These are phyloP conservation scores for Bombus picipes DNA, from an alignment of 1,140 invertebrate genomes.

Conservation along the genomic window DNA sequence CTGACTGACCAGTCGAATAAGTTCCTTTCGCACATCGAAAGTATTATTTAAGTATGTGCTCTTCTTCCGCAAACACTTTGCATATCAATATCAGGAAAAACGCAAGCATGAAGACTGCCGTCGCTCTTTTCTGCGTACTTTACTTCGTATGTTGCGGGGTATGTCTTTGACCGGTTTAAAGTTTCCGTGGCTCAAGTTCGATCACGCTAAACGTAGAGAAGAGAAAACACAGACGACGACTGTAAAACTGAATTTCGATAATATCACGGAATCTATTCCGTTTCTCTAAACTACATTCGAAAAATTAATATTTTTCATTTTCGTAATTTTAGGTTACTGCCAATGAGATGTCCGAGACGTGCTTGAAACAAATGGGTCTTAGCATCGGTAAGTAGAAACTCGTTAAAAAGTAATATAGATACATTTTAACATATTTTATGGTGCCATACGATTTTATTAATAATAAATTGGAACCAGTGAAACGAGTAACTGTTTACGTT, in stretches of 20 bases:
- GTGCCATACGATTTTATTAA: background rate
- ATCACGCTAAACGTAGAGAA: too few relatives aligned
- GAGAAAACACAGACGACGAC: too few relatives aligned
- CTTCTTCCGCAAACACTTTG: background rate
- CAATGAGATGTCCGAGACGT: fast-evolving
- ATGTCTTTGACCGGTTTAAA: background rate
- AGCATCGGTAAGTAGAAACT: background rate
- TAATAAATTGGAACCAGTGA: background rate
- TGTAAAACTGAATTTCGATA: background rate
- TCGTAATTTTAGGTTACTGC: background rate
- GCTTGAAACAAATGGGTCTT: background rate
- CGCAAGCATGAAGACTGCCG: background rate
- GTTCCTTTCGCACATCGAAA: too few relatives aligned
- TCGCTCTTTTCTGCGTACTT: background rate
- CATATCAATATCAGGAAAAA: background rate
- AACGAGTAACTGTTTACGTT: background rate
- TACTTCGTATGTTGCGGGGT: background rate
- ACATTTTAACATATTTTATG: background rate
- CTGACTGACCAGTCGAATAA: background rate
- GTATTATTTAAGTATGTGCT: fast-evolving
- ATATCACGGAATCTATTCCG: background rate
- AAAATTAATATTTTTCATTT: background rate
- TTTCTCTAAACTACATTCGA: background rate
- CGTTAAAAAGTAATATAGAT: too few relatives aligned
- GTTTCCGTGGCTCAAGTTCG: background rate